Evolutionary conservation across 2,113 vertebrate genomes (phyloP).

Genomic region (Aptenodytes patagonicus): DNA sequence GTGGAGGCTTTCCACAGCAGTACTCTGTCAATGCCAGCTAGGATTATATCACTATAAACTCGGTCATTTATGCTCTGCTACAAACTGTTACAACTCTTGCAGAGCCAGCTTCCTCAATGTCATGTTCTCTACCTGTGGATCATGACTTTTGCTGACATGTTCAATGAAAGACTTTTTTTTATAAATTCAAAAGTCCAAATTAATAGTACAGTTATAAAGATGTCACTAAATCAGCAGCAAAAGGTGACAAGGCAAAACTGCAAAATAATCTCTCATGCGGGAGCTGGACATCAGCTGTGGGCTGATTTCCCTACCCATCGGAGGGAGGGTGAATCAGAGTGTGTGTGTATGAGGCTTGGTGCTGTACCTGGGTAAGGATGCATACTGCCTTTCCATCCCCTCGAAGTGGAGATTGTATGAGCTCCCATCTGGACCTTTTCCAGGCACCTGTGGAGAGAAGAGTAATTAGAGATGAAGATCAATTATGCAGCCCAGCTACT

Average conservation of each 20-base stretch:
- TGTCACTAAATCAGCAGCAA: constrained; percentile 45
- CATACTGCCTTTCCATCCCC: constrained; percentile 81
- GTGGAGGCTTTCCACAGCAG: background rate
- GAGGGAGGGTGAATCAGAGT: background rate
- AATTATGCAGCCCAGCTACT: constrained; percentile 70
- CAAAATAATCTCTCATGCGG: constrained; percentile 17
- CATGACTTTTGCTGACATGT: constrained; percentile 68
- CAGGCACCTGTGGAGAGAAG: constrained; percentile 82
- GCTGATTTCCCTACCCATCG: background rate
- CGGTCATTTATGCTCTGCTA: constrained; percentile 11
- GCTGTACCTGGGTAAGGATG: constrained; percentile 84
- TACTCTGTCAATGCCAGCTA: constrained; percentile 9
- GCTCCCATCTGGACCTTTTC: constrained; percentile 80
- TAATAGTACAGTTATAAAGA: constrained; percentile 61
- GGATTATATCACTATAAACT: constrained; percentile 21
- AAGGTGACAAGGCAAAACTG: constrained; percentile 25
- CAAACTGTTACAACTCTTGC: background rate
- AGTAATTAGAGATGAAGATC: constrained; percentile 76
- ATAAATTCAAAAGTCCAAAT: constrained; percentile 55
- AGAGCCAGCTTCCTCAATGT: constrained; percentile 45
- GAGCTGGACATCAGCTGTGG: constrained; percentile 25
- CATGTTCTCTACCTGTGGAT: constrained; percentile 27
- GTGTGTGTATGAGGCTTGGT: background rate
- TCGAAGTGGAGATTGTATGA: constrained; percentile 76
- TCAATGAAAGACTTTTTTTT: constrained; percentile 50